Conservation (phyloP, 2,888 invertebrate genomes). For the Acleris cristana region DNA sequence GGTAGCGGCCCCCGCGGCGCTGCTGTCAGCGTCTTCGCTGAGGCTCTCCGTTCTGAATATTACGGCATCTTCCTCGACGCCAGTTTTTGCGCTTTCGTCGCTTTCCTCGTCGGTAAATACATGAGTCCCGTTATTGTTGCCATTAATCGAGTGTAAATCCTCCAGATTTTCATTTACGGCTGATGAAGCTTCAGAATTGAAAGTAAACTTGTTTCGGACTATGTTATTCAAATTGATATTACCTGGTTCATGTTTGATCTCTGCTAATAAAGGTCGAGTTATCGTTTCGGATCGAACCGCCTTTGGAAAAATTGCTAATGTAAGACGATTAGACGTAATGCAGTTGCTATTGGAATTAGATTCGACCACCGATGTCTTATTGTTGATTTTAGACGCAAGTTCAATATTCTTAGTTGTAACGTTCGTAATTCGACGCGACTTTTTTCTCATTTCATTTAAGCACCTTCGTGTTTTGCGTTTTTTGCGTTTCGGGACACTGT, state of each 20-base stretch:
- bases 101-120: slow-evolving; percentile 23
- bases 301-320: slow-evolving; percentile 65
- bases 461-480: slow-evolving; percentile 68
- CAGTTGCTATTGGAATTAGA: slow-evolving; percentile 45
- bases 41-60: slow-evolving; percentile 13
- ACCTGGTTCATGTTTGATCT: slow-evolving; percentile 47
- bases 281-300: slow-evolving; percentile 69
- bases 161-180: background rate
- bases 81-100: slow-evolving; percentile 4
- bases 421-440: slow-evolving; percentile 47
- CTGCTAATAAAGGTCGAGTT: slow-evolving; percentile 56
- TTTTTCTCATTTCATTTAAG: slow-evolving; percentile 68
- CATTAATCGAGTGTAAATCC: slow-evolving; percentile 17
- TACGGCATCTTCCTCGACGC: slow-evolving; percentile 6
- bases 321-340: slow-evolving; percentile 63
- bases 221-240: slow-evolving; percentile 36
- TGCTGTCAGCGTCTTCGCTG: slow-evolving; percentile 12
- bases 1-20: slow-evolving; percentile 12
- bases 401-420: slow-evolving; percentile 20
- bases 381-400: slow-evolving; percentile 25
- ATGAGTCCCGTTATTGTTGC: slow-evolving; percentile 17
- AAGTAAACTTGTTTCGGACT: slow-evolving; percentile 7
- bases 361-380: slow-evolving; percentile 34
- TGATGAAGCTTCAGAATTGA: slow-evolving; percentile 6
- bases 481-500: slow-evolving; percentile 55